phyloP scores from a whole-genome alignment of 2,113 vertebrate species.

The Suricata suricatta region DNA sequence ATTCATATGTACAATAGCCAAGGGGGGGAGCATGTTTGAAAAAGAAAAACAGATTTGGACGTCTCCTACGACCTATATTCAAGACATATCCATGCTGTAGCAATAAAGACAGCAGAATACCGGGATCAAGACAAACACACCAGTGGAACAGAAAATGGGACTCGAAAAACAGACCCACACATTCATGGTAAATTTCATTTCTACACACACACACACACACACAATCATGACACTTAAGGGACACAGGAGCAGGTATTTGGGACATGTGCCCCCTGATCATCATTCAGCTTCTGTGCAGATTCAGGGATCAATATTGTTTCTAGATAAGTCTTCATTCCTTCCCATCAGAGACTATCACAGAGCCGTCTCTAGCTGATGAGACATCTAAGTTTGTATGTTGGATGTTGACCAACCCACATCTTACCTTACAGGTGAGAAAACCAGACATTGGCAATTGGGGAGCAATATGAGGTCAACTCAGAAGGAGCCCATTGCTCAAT shows the following conservation, averaged over 20 bases:
- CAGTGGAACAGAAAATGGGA: background rate
- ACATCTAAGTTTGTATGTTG: background rate
- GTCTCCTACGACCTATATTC: background rate
- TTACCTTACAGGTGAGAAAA: background rate
- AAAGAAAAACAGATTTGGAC: background rate
- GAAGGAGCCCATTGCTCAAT: background rate
- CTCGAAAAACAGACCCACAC: background rate
- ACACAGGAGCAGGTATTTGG: background rate
- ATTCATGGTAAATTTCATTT: background rate
- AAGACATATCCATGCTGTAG: background rate
- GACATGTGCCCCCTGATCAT: background rate
- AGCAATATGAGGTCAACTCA: background rate
- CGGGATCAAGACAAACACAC: background rate
- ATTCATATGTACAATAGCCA: background rate
- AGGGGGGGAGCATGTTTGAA: no score
- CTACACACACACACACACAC: background rate
- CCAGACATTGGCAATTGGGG: rapidly evolving
- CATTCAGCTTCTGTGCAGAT: background rate
- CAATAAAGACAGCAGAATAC: no score
- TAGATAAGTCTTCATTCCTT: background rate
- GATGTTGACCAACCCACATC: background rate
- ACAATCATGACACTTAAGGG: background rate
- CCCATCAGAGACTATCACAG: background rate
- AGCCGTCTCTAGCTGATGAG: background rate
- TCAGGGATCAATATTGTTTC: background rate